Base-by-base conservation (phyloP, 2,113 vertebrate genomes). In the Nerophis ophidion region DNA sequence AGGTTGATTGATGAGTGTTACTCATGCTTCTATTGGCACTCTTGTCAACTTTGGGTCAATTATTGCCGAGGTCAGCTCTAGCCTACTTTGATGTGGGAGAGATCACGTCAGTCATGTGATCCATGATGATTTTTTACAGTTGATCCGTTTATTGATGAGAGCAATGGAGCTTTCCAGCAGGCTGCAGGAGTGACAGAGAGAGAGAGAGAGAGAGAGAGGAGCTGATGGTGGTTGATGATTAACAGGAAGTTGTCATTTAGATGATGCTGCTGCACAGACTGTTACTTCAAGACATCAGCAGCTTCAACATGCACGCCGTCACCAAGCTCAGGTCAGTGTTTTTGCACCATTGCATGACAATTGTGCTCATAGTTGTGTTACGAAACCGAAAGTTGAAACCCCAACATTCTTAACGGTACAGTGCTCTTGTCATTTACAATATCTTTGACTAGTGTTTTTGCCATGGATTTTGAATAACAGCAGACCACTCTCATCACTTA, bases 191-290 rank as follows among this genome's bases (percentile, higher is more conserved):
- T 11, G 40, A 11, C 3, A 12, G 40, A 44, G 40, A 12, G 40
- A 44, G 16, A 55, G 46, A 60, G 19, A 12, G 40, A 44, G 40
- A 12, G 40, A 44, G 16, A 55, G 46, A 60, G 19, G 56, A 57
- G 53, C 73, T 65, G 64, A 71, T 64, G 68, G 45, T 56, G 57
- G 86, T 80, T 86, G 75, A 90, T 91, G 63, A 91, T 87, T 91
- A 74, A 90, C 86, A 35, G 5, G 38, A 47, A 52, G 66, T 73
- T 74, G 61, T 42, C 58, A 81, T 87, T 84, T 85, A 89, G 82
- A 70, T 75, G 79, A 80, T 84, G 81, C 69, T 71, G 71, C 62
- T 11, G 54, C 65, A 60, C 60, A 71, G 63, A 79, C 83, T 66
- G 88, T 86, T 71, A 77, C 67, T 80, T 8, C 65, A 57, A 76